Percentiles rank a stretch among this genome's conserved stretches.
These are phyloP conservation scores for Euphonia xanthogaster DNA, from an alignment of 2,797 vertebrate genomes.

Conservation along the genomic window DNA sequence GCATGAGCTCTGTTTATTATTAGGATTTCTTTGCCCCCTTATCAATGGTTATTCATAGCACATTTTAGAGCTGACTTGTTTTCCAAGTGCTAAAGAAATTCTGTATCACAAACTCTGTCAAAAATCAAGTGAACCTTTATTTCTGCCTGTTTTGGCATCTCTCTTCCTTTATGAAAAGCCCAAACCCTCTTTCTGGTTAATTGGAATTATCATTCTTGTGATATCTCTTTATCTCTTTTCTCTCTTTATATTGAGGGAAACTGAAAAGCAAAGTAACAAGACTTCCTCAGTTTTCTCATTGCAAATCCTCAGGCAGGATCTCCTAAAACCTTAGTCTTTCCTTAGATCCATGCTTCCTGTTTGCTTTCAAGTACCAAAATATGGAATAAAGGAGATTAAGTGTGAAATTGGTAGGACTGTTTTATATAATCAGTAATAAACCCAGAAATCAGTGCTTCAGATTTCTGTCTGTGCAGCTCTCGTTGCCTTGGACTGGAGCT, in stretches of 20 bases:
- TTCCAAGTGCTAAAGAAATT: background rate
- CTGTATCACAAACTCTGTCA: fast-evolving
- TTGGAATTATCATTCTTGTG: background rate
- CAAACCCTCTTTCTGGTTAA: background rate
- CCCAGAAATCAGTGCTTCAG: background rate
- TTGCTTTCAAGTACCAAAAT: background rate
- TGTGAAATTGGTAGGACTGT: background rate
- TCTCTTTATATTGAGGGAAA: background rate
- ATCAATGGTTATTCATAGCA: background rate
- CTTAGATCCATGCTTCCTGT: background rate
- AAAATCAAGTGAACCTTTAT: background rate
- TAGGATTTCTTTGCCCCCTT: background rate
- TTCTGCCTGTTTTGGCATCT: background rate
- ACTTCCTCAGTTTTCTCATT: background rate
- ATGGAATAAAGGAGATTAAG: background rate
- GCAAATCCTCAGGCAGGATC: background rate
- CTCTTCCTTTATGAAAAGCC: background rate
- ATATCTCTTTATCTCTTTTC: background rate
- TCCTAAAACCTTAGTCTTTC: background rate
- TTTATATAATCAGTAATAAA: background rate
- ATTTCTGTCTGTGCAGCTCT: background rate
- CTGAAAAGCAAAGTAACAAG: background rate
- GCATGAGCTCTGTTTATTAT: background rate
- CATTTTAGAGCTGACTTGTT: background rate
- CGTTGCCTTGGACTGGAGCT: background rate